Conservation (phyloP, 2,113 vertebrate species). For the western clawed frog (Xenopus tropicalis) region DNA sequence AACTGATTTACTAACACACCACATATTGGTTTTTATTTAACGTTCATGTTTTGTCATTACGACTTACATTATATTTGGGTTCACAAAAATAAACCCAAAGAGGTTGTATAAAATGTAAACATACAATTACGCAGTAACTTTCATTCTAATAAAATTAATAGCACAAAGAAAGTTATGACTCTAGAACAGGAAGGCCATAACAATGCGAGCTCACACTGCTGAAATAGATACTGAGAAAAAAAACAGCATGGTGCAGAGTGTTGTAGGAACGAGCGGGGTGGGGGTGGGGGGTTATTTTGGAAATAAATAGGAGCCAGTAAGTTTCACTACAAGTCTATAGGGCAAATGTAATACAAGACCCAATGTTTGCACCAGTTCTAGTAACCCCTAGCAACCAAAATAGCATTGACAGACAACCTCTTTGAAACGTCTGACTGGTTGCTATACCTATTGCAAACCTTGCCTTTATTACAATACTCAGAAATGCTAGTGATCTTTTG, state of each 20-base stretch:
- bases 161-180: conserved; percentile 53
- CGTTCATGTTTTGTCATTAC: conserved; percentile 69
- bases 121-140: conserved; percentile 70
- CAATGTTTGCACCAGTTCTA: no score
- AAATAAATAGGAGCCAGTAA: no score
- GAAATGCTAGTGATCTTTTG: no score
- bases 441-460: no score
- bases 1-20: conserved; percentile 48
- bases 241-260: conserved; percentile 6
- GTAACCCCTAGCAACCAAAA: no score
- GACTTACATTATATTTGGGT: conserved; percentile 83
- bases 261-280: background rate
- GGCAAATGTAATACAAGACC: no score
- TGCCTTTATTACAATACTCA: no score
- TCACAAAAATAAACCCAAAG: conserved; percentile 76
- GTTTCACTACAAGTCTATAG: no score
- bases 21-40: conserved; percentile 50
- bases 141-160: conserved; percentile 62
- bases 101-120: conserved; percentile 70
- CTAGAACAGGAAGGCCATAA: conserved; percentile 39
- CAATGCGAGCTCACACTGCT: conserved; percentile 7
- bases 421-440: no score
- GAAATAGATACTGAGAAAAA: background rate
- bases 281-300: background rate
- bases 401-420: no score